Evolutionary conservation across 2,888 invertebrate genomes (phyloP).

Genomic region (Neocrepidodera transversa): DNA sequence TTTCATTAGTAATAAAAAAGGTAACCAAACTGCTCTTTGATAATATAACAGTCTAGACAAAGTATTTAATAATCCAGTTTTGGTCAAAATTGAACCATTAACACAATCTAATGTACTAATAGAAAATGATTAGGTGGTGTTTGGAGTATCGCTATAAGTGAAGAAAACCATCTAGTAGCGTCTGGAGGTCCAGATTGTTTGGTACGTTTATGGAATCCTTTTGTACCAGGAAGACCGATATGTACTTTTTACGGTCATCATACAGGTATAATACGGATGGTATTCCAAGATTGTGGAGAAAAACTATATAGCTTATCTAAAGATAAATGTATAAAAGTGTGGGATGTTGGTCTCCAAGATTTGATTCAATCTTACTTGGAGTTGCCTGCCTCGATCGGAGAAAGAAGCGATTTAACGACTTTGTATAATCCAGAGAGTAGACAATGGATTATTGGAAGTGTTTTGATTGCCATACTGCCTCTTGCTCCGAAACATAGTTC

Average conservation of each 20-base stretch:
- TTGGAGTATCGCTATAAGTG: slow-evolving; percentile 69
- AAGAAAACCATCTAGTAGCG: slow-evolving; percentile 64
- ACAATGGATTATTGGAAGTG: slow-evolving; percentile 71
- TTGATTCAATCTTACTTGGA: slow-evolving; percentile 77
- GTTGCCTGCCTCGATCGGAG: slow-evolving; percentile 68
- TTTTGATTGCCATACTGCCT: slow-evolving; percentile 69
- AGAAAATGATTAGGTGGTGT: slow-evolving; percentile 68
- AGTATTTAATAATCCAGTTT: too few species aligned
- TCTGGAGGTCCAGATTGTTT: slow-evolving; percentile 80
- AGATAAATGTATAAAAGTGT: slow-evolving; percentile 77
- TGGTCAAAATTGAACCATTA: too few species aligned
- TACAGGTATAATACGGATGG: slow-evolving; percentile 69
- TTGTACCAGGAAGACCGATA: slow-evolving; percentile 72
- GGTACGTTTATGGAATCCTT: slow-evolving; percentile 79
- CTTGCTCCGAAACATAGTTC: slow-evolving; percentile 72
- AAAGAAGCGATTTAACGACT: slow-evolving; percentile 61
- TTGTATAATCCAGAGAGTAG: slow-evolving; percentile 72
- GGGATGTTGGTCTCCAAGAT: slow-evolving; percentile 72
- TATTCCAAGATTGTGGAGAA: slow-evolving; percentile 71
- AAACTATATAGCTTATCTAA: slow-evolving; percentile 76
- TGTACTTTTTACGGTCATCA: slow-evolving; percentile 74
- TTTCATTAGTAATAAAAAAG: too few species aligned
- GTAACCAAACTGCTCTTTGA: too few species aligned
- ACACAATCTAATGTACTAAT: too few species aligned
- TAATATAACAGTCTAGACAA: too few species aligned